Base-by-base conservation (phyloP, 2,888 invertebrate genomes). In the Trypoxylon attenuatum region DNA sequence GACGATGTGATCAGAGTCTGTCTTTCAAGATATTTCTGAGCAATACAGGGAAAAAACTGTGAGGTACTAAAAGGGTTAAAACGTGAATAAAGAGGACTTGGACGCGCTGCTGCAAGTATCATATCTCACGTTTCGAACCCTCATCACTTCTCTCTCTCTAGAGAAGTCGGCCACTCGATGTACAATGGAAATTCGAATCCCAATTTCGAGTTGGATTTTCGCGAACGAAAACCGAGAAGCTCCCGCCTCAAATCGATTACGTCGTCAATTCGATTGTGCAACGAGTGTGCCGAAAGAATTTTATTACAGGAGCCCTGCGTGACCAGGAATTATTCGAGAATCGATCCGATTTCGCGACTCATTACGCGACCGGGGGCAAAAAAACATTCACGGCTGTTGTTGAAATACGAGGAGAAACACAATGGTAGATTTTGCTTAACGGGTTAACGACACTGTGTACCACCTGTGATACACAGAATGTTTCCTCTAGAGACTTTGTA, bases 271-370 rank as follows among this genome's bases (percentile, higher is more conserved):
- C 18, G 41, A 62, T 65, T 63, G 56, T 46, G 71, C 63, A 67
- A 66, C 74, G 54, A 63, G 57, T 71, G 58, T 65, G 58, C 53
- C 45, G n/a, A n/a, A n/a, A n/a, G 27, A 41, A 53, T 57, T 38
- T 58, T 45, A 57, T 70, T 65, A 62, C 53, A 60, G 63, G 73
- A 71, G 60, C 43, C 73, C 62, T 52, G 71, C 55, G 46, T 52
- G 61, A 27, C 39, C 42, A 19, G 49, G 21, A 21, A 29, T 58
- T 62, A 71, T 74, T 56, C 33, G 8, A 41, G 42, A 25, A 39
- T 29, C 13, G 2, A n/a, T n/a, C n/a, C n/a, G n/a, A n/a, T n/a
- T n/a, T n/a, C n/a, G n/a, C n/a, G n/a, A n/a, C n/a, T n/a, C n/a
- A n/a, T n/a, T n/a, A n/a, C n/a, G n/a, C n/a, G n/a, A n/a, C n/a